These are phyloP conservation scores for Cataglyphis rosenhaueri DNA, from an alignment of 2,888 invertebrate genomes.

Conservation along the genomic window DNA sequence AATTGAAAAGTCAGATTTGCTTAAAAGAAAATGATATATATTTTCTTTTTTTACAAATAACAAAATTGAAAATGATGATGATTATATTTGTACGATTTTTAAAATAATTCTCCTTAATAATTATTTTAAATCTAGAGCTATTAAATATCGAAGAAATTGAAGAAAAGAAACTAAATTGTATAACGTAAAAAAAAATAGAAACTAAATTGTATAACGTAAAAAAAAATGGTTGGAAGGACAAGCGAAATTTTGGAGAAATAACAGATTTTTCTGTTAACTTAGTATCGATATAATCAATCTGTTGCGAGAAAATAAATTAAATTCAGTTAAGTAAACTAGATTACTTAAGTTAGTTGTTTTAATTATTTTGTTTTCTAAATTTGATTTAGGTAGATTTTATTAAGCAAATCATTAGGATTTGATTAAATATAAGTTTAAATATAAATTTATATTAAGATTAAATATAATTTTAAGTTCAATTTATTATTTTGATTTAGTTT, in stretches of 20 bases:
- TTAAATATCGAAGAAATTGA: not conserved
- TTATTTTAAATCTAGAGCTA: not conserved
- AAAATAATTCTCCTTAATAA: constrained; percentile 19
- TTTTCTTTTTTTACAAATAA: constrained; percentile 19
- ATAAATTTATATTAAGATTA: too few species aligned
- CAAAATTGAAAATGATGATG: constrained; percentile 5
- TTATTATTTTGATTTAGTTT: not conserved
- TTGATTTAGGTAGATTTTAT: too few species aligned
- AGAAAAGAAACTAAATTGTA: not conserved
- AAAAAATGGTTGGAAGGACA: not conserved
- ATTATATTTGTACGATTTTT: constrained; percentile 7
- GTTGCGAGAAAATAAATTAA: constrained; percentile 7
- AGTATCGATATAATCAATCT: not conserved
- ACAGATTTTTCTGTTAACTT: not conserved
- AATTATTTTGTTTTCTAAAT: too few species aligned
- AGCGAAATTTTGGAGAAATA: not conserved
- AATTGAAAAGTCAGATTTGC: constrained; percentile 5
- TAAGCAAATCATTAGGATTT: constrained; percentile 16
- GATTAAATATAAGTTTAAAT: not conserved
- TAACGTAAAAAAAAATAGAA: not conserved
- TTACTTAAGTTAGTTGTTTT: too few species aligned
- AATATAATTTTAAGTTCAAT: not conserved
- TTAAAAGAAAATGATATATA: constrained; percentile 14
- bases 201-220: not conserved
- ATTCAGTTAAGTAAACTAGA: not conserved